Evolutionary conservation across 2,888 invertebrate species (phyloP).

Genomic region (Lepidonotus clava): DNA sequence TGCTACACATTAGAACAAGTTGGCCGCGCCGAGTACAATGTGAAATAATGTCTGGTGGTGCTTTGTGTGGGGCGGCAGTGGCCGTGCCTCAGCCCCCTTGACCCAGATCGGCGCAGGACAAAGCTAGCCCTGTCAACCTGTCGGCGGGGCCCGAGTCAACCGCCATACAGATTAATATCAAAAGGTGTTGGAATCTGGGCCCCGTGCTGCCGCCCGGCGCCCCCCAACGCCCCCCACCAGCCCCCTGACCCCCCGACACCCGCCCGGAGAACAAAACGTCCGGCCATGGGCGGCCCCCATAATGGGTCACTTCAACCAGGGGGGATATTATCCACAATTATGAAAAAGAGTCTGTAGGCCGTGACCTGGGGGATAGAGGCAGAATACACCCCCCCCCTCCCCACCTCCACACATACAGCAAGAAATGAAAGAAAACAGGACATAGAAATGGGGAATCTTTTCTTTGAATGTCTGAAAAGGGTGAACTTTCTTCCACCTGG

Average conservation of each 20-base stretch:
- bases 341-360: slow-evolving; percentile 41
- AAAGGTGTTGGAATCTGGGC: slow-evolving; percentile 48
- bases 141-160: slow-evolving; percentile 10
- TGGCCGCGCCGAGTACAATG: slow-evolving; percentile 12
- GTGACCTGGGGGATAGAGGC: background rate
- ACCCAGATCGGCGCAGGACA: slow-evolving; percentile 36
- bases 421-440: background rate
- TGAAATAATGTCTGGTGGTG: slow-evolving; percentile 26
- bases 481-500: slow-evolving; percentile 4
- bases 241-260: background rate
- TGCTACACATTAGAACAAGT: slow-evolving; percentile 44
- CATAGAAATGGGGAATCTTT: background rate
- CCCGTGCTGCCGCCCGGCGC: background rate
- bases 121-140: slow-evolving; percentile 37
- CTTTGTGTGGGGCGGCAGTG: background rate
- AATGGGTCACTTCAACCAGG: slow-evolving; percentile 41
- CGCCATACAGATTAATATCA: slow-evolving; percentile 45
- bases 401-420: too few species aligned
- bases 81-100: background rate
- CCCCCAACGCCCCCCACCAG: background rate
- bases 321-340: slow-evolving; percentile 50
- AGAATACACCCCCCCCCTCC: too few species aligned
- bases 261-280: background rate
- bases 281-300: background rate
- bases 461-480: slow-evolving; percentile 3